Percentiles rank a stretch among this genome's conserved stretches.
These are phyloP conservation scores for Flexamia atlantica DNA, from an alignment of 2,888 invertebrate species.

Conservation along the genomic window DNA sequence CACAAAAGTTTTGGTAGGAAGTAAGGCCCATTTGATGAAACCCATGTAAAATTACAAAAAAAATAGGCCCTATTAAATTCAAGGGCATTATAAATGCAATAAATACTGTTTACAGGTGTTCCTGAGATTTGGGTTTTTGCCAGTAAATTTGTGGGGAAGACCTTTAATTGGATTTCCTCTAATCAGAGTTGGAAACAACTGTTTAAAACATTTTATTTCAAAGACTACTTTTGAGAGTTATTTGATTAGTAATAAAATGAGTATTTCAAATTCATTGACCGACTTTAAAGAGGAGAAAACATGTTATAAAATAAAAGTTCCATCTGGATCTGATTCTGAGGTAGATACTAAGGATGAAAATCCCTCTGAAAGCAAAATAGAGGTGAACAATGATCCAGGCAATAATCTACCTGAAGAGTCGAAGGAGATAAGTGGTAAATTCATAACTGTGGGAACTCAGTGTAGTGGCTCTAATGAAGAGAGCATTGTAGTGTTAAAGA, in stretches of 20 bases:
- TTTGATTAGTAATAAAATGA: neutral
- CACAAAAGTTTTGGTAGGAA: no score
- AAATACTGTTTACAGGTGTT: neutral
- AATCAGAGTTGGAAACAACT: no score
- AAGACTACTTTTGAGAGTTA: neutral
- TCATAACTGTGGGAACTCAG: constrained; percentile 32
- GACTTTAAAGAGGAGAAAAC: neutral
- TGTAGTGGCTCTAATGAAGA: constrained; percentile 57
- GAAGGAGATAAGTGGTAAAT: neutral
- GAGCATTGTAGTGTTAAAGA: constrained; percentile 45
- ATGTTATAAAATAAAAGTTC: neutral
- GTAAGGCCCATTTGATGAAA: no score
- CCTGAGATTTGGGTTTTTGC: neutral
- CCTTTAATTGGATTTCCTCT: no score
- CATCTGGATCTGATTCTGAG: neutral
- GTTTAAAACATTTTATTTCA: no score
- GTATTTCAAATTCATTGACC: neutral
- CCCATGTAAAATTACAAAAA: no score
- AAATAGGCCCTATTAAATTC: no score
- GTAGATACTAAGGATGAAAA: constrained; percentile 1
- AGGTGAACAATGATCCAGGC: neutral
- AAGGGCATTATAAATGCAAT: no score
- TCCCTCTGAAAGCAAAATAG: neutral
- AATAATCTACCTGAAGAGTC: neutral
- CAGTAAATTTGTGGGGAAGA: neutral